phyloP scores from a whole-genome alignment of 2,113 vertebrate genomes.

The Sminthopsis crassicaudata region DNA sequence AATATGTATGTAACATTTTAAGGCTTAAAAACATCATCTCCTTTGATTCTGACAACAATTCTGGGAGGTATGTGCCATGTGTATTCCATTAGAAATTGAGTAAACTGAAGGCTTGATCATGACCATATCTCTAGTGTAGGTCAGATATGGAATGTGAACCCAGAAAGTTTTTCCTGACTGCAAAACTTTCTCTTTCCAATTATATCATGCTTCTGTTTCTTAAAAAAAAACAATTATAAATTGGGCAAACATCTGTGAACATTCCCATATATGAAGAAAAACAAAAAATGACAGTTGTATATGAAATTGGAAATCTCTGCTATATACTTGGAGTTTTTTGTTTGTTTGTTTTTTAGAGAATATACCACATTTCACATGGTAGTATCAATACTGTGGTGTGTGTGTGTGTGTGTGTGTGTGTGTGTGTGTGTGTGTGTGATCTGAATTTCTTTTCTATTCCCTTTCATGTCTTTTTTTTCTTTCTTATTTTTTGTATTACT shows the following conservation, averaged over 20 bases:
- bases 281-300: neutral
- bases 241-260: neutral
- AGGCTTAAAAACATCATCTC: neutral
- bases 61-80: neutral
- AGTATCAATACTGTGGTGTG: neutral
- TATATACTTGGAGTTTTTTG: neutral
- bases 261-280: neutral
- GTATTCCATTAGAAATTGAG: neutral
- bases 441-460: neutral
- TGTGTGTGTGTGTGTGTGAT: neutral
- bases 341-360: neutral
- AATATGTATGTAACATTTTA: neutral
- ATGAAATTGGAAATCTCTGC: neutral
- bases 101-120: neutral
- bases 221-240: neutral
- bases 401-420: too few species aligned
- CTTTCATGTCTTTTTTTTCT: neutral
- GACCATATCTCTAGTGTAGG: neutral
- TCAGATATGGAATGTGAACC: neutral
- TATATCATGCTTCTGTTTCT: neutral
- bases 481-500: neutral
- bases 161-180: neutral
- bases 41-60: neutral
- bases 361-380: neutral
- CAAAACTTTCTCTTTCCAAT: neutral